Base-by-base conservation (phyloP, 1,140 invertebrate genomes). In the Zaprionus capensis region DNA sequence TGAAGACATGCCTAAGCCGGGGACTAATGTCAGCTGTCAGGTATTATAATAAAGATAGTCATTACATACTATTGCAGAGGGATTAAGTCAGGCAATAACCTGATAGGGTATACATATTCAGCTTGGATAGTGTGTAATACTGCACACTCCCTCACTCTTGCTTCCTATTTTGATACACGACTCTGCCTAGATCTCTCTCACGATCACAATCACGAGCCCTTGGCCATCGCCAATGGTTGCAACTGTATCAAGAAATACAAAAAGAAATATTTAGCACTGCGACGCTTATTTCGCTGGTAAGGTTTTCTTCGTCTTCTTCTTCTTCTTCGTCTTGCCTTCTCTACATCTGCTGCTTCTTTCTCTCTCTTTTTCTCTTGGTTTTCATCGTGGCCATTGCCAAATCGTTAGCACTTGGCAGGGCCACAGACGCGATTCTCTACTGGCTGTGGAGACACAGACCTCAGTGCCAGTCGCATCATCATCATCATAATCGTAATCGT, bases 371-470 rank as follows among this genome's bases (percentile, higher is more conserved):
- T 65, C 36, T 51, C 69, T 57, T 36, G 57, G 64, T 75, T 66
- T 68, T 64, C 63, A 51, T 24, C 56, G 69, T 76, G 78, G 76
- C 81, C 81, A 81, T 90, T 90, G 81, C 85, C 85, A 90, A 90
- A 90, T 90, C 85, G 81, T 90, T 90, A 90, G 82, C 85, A 90
- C 85, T 85, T 90, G 86, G 84, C 82, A 69, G 56, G 66, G 71
- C 46, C 63, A 22, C 62, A 66, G 67, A 68, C 63, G 41, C 46
- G 53, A 59, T 26, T 46, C 53, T 34, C 41, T 53, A 67, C 70
- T 61, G 12, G 14, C 36, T 14, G 5, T 14, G 36, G 46, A 51
- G 46, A 51, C 46, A 20, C n/a, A 17, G 46, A 49, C 7, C 46
- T 66, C 51, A 44, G 26, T 57, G 36, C 26, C 44, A 24, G 58